These are phyloP conservation scores for Mugil cephalus DNA, from an alignment of 2,113 vertebrate species.

Conservation along the genomic window DNA sequence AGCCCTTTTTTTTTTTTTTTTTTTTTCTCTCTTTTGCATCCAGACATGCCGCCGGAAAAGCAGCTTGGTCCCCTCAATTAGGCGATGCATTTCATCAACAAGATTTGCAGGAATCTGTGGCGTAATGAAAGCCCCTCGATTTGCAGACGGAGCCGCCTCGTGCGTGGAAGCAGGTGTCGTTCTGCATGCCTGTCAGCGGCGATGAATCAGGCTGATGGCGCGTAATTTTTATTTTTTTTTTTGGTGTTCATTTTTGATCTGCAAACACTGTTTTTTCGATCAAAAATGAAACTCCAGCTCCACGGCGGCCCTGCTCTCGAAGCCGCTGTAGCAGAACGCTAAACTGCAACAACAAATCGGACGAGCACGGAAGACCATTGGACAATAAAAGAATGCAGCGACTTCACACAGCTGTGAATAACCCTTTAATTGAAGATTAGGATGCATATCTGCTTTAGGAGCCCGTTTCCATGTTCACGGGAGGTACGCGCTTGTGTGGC, in stretches of 20 bases:
- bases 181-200: constrained; percentile 29
- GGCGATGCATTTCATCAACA: constrained; percentile 24
- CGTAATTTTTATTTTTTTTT: constrained; percentile 17
- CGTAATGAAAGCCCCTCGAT: constrained; percentile 46
- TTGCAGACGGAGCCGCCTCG: constrained; percentile 15
- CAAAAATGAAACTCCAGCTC: neutral
- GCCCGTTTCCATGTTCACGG: constrained; percentile 41
- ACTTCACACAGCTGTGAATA: constrained; percentile 40
- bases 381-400: constrained; percentile 24
- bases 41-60: constrained; percentile 55
- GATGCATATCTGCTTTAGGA: constrained; percentile 46
- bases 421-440: constrained; percentile 52
- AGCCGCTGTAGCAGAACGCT: constrained; percentile 7
- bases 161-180: constrained; percentile 53
- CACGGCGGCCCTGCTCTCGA: constrained; percentile 5
- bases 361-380: constrained; percentile 26
- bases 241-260: constrained; percentile 25
- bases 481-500: constrained; percentile 18
- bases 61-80: constrained; percentile 60
- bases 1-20: constrained; percentile 11
- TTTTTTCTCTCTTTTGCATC: constrained; percentile 36
- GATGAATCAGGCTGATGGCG: constrained; percentile 38
- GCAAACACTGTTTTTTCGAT: constrained; percentile 4
- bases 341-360: constrained; percentile 23
- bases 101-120: constrained; percentile 31